phyloP scores from a whole-genome alignment of 2,797 vertebrate genomes.

The Muscicapa comitata region DNA sequence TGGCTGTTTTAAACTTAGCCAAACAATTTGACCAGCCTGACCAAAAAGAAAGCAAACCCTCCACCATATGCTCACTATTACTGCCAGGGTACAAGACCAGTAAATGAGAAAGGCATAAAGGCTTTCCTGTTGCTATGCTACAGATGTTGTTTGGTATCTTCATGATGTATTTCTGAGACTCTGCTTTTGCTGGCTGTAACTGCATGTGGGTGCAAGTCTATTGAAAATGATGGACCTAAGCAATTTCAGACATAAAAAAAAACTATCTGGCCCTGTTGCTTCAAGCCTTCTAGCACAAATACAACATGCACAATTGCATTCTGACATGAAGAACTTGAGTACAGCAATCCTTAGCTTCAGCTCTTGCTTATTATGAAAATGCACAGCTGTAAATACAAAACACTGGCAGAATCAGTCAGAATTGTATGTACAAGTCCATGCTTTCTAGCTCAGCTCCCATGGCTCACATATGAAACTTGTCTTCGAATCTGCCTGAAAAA shows the following conservation, averaged over 20 bases:
- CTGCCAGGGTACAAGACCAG: background rate
- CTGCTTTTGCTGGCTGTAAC: background rate
- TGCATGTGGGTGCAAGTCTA: background rate
- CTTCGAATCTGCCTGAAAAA: background rate
- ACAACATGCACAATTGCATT: background rate
- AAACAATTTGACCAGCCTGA: background rate
- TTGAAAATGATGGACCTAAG: background rate
- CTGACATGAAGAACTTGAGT: background rate
- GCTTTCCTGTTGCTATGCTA: background rate
- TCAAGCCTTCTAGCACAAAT: background rate
- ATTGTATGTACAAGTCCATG: background rate
- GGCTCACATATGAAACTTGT: background rate
- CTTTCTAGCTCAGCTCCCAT: background rate
- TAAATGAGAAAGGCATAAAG: background rate
- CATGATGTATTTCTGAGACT: background rate
- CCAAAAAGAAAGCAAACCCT: background rate
- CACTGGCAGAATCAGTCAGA: background rate
- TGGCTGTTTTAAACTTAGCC: background rate
- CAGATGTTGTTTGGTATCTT: background rate
- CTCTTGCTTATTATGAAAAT: background rate
- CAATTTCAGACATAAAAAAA: background rate
- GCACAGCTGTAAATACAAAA: background rate
- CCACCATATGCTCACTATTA: background rate
- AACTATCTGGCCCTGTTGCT: background rate
- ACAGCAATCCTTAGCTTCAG: background rate